Evolutionary conservation across 2,888 invertebrate species (phyloP).

Genomic region (Elmis aenea): DNA sequence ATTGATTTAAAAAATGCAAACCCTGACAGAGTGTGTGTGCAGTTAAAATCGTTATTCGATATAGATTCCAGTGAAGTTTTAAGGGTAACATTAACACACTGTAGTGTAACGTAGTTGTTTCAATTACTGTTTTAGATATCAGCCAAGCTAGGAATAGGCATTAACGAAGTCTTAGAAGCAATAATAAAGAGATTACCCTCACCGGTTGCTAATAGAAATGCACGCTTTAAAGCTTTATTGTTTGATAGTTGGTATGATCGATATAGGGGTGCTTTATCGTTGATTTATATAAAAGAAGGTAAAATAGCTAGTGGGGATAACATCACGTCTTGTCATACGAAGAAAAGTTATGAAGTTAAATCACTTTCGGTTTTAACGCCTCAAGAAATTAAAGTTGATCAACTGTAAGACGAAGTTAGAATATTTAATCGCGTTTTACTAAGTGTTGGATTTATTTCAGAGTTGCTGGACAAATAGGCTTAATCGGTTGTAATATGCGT

Average conservation of each 20-base stretch:
- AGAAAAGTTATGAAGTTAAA: conserved; percentile 73
- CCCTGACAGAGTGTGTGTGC: conserved; percentile 74
- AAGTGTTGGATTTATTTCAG: conserved; percentile 37
- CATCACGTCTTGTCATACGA: conserved; percentile 66
- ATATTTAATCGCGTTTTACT: neutral
- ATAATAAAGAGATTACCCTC: conserved; percentile 76
- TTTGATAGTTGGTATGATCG: conserved; percentile 94
- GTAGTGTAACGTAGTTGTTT: neutral
- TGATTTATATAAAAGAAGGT: conserved; percentile 77
- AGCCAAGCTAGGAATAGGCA: conserved; percentile 85
- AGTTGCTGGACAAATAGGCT: conserved; percentile 89
- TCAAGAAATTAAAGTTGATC: conserved; percentile 59
- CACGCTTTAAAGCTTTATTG: conserved; percentile 71
- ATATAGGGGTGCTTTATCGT: conserved; percentile 74
- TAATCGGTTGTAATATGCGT: conserved; percentile 77
- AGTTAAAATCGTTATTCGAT: conserved; percentile 76
- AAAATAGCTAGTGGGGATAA: conserved; percentile 65
- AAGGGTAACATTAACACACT: conserved; percentile 51
- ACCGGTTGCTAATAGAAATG: conserved; percentile 56
- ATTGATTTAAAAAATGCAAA: conserved; percentile 90
- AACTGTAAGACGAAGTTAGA: conserved; percentile 52
- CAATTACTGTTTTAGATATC: conserved; percentile 56
- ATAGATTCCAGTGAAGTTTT: conserved; percentile 69
- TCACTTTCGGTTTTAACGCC: conserved; percentile 77
- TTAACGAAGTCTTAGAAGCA: conserved; percentile 69